Percentiles rank a stretch among this genome's conserved stretches.
phyloP scores from a whole-genome alignment of 1,140 invertebrate genomes.

The Liolophura sinensis region DNA sequence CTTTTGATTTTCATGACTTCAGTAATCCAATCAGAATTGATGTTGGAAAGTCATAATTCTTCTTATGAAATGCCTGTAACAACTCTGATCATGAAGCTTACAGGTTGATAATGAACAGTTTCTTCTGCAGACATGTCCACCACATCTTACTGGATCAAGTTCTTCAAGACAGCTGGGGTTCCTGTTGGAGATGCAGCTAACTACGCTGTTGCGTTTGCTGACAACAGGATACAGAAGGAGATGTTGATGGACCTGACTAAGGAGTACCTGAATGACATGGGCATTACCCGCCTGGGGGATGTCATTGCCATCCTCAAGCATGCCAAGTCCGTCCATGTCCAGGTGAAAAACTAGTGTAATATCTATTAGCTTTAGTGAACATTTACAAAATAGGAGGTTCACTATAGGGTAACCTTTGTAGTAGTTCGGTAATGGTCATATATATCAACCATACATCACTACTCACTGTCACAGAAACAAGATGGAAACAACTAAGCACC shows the following conservation, averaged over 20 bases:
- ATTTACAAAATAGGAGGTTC: too few species aligned
- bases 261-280: slow-evolving; percentile 82
- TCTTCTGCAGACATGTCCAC: background rate
- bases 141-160: slow-evolving; percentile 62
- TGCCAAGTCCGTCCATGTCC: slow-evolving; percentile 74
- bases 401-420: too few species aligned
- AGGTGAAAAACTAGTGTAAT: slow-evolving; percentile 50
- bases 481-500: too few species aligned
- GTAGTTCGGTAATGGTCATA: too few species aligned
- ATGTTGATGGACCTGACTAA: slow-evolving; percentile 82
- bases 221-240: slow-evolving; percentile 78
- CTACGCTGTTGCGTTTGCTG: slow-evolving; percentile 80
- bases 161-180: slow-evolving; percentile 78
- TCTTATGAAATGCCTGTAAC: background rate
- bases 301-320: slow-evolving; percentile 83
- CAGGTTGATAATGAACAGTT: background rate
- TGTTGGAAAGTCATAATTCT: background rate
- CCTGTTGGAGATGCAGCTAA: slow-evolving; percentile 73
- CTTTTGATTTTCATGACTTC: too few species aligned
- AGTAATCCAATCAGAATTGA: background rate
- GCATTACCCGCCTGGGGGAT: slow-evolving; percentile 79
- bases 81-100: background rate
- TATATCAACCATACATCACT: too few species aligned
- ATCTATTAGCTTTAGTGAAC: background rate
- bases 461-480: too few species aligned